Base-by-base conservation (phyloP, 1,140 invertebrate species). In the Pseudomyrmex cubaensis region DNA sequence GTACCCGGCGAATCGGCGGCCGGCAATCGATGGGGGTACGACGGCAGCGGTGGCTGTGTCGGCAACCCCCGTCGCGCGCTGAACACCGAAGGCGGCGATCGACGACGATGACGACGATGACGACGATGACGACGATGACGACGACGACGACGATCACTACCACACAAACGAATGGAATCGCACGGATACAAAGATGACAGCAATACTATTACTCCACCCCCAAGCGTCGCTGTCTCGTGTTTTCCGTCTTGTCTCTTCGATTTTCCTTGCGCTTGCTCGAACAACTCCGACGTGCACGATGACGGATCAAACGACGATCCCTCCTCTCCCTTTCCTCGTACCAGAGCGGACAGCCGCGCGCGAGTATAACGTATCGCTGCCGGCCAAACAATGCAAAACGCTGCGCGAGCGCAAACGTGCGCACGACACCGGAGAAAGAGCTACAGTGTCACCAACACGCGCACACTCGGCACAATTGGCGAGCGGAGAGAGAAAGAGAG, bases 131-230 rank as follows among this genome's bases (percentile, higher is more conserved):
- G 22, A 54, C 52, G 7, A 44, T 35, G 17, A 56, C 73, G 74
- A 72, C 56, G 63, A 84, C 63, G 52, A 48, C 82, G 52, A 66
- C 82, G 69, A 61, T 70, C 44, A 17, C 25, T 67, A 57, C 63
- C 74, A 70, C 85, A 73, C 54, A 20, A 46, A 73, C 69, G 46
- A 73, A 62, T 25, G 44, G 46, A 66, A 67, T 67, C 17, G 63
- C 44, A 77, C 75, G 20, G 15, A 77, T 22, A 46, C 35, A 76
- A 54, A 76, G 73, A 86, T 61, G 67, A 74, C 66, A 61, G 62
- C 76, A 67, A 70, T 54, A 84, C 73, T 69, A 61, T 54, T 52
- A 87, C 85, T 83, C 82, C 86, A 87, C 85, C 83, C 74, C 69
- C 82, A 52, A 70, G 72, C 73, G 80, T 74, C 50, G 17, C 20